Percentiles rank a stretch among this genome's conserved stretches.
Conservation (phyloP, 1,140 invertebrate genomes). For the Trichonephila inaurata region DNA sequence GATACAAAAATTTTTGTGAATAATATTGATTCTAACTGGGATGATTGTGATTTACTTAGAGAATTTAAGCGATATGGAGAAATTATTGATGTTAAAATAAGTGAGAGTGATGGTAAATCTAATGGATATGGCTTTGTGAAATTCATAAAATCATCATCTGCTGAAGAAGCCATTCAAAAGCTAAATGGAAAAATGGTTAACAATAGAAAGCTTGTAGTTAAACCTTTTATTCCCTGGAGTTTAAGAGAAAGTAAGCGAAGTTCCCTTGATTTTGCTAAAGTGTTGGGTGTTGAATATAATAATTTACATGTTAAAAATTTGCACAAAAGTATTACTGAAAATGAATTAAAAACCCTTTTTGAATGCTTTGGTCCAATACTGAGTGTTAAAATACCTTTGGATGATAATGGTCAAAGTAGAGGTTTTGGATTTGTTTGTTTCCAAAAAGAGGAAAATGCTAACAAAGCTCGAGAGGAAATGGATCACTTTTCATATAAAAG, state of each 20-base stretch:
- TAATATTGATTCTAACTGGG: conserved; percentile 24
- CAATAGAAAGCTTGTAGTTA: not conserved
- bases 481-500: not conserved
- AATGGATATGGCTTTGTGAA: conserved; percentile 57
- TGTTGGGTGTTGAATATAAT: not conserved
- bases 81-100: not conserved
- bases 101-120: conserved; percentile 42
- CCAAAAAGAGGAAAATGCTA: conserved; percentile 13
- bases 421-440: conserved; percentile 54
- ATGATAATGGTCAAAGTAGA: conserved; percentile 15
- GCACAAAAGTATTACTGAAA: not conserved
- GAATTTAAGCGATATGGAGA: conserved; percentile 22
- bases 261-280: not conserved
- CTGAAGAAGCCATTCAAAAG: not conserved
- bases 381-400: conserved; percentile 5
- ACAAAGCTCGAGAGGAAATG: not conserved
- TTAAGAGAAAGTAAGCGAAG: not conserved
- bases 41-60: conserved; percentile 29
- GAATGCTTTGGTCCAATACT: not conserved
- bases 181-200: not conserved
- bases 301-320: conserved; percentile 56
- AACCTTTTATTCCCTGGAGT: conserved; percentile 3
- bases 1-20: conserved; percentile 39
- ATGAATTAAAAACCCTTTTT: conserved; percentile 35
- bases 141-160: not conserved